Evolutionary conservation across 1,140 invertebrate species (phyloP).

Genomic region (Anastrepha obliqua): DNA sequence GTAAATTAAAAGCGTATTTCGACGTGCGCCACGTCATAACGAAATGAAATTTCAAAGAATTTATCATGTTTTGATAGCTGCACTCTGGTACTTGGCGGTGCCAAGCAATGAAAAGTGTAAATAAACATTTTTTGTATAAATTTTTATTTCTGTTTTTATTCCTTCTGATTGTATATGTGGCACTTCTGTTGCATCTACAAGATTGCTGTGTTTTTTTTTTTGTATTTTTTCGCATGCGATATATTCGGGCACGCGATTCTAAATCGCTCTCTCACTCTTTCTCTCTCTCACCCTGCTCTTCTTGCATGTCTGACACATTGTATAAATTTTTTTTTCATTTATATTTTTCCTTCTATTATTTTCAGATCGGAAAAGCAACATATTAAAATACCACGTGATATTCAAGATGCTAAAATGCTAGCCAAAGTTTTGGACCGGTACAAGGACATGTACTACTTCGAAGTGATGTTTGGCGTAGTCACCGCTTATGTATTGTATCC

Average conservation of each 20-base stretch:
- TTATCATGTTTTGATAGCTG: no score
- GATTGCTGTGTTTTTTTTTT: neutral
- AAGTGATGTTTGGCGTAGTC: slow-evolving; percentile 93
- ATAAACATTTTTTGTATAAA: neutral
- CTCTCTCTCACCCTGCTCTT: no score
- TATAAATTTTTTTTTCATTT: neutral
- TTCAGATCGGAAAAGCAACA: slow-evolving; percentile 90
- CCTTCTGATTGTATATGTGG: neutral
- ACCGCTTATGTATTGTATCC: slow-evolving; percentile 99
- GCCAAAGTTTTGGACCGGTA: slow-evolving; percentile 93
- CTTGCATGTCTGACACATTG: neutral
- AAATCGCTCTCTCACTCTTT: neutral
- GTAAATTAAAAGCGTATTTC: neutral
- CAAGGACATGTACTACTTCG: slow-evolving; percentile 94
- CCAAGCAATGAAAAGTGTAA: neutral
- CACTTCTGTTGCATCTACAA: neutral
- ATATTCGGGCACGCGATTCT: no score
- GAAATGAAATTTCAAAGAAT: no score
- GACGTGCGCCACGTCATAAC: no score
- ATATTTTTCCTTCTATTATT: slow-evolving; percentile 70
- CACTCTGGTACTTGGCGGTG: no score
- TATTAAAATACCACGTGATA: slow-evolving; percentile 93
- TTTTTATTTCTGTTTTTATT: neutral
- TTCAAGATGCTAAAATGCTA: slow-evolving; percentile 97
- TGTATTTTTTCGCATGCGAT: neutral